Evolutionary conservation across 35 echinoderm and acorn worm species (phyloP), one percentile per base, ranked within the genome.

Genomic region (Stichopus chloronotus): DNA sequence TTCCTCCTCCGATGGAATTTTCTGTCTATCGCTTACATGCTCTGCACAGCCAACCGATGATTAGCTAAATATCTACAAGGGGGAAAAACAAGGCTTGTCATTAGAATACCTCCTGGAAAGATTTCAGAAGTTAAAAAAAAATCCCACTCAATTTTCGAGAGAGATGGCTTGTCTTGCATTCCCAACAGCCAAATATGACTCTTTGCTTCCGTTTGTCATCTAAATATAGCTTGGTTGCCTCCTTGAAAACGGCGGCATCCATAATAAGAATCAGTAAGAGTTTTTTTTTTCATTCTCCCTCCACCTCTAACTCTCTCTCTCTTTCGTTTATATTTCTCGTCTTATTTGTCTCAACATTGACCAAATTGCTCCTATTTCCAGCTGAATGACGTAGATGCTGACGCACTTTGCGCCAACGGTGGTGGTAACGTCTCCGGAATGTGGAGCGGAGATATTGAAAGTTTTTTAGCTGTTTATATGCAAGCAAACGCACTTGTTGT

Each of bases 311-410:
- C 30, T 43, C 30, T 43, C 30, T 43, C 30, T 43, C 30, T 25
- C 30, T 89, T 53, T 8, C 87, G 59, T 89, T 89, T 69, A 65
- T 89, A 61, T 72, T 89, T 72, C 87, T 72, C 9, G 59, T 52
- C 52, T 69, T 89, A 89, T 89, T 89, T 89, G 65, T 89, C 87
- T 59, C 71, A 89, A 89, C 87, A 53, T 72, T 89, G 59, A 72
- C 87, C 61, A 89, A 89, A 89, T 74, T 89, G 87, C 87, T 89
- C 87, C 87, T 89, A 89, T 89, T 89, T 89, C 87, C 19, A 89
- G 87, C 25, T 17, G 57, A 52, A 72, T 89, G 87, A 89, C 87
- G 87, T 89, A 71, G 57, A 17, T 63, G 59, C 87, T 89, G 59
- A 89, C 87, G 87, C 65, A 65, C 12, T 59, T 72, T 71, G 60